Evolutionary conservation across 2,113 vertebrate species (phyloP), one percentile per base, ranked within the genome.

Genomic region (Chaetodon auriga): DNA sequence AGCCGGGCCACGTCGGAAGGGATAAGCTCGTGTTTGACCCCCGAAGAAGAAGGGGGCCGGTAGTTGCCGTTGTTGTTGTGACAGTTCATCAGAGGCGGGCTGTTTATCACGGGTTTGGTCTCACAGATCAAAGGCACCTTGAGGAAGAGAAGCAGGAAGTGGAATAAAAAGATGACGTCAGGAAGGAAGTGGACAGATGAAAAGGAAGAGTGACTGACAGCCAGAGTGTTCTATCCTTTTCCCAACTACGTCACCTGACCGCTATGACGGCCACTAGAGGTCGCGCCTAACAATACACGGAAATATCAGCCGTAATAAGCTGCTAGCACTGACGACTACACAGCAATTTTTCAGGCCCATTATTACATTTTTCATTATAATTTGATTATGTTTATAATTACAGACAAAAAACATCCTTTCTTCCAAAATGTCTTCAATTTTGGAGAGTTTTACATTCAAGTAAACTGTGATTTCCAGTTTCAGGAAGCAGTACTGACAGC

Each of bases 41-140:
- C 94, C 2, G 82, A 82, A 13, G 92, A 82, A 13, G 92, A 91
- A 0, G 91, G 93, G 0, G 88, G 83, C 58, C 84, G 92, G 80
- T 85, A 94, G 45, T 96, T 97, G 81, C 97, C 96, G 0, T 98
- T 99, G 87, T 96, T 96, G 93, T 97, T 97, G 93, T 97, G 97
- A 89, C 96, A 96, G 54, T 97, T 96, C 94, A 96, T 94, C 15
- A 96, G 95, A 83, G 96, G 96, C 64, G 96, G 96, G 87, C 95
- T 85, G 86, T 92, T 96, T 72, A 96, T 15, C 12, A 69, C 58
- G 0, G 97, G 96, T 91, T 97, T 97, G 82, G 96, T 95, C 93
- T 99, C 98, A 25, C 95, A 96, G 88, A 97, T 96, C 46, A 95
- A 90, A 80, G 96, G 96, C 91, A 97, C 96, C 97, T 98, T 89